phyloP scores from a whole-genome alignment of 2,113 vertebrate species.

The Chinchilla lanigera region DNA sequence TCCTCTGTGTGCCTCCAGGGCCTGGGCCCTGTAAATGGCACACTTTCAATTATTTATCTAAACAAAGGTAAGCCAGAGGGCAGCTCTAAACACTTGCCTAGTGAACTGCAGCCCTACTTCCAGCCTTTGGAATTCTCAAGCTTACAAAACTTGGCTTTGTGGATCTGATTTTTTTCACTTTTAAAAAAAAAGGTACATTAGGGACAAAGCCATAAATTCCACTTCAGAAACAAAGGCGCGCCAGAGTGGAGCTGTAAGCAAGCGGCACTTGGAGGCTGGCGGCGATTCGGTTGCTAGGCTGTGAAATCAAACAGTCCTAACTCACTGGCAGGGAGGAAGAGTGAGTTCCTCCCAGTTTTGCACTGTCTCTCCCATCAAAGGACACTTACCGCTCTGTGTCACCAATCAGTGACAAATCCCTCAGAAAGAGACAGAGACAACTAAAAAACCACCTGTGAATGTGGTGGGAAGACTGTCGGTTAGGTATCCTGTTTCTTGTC shows the following conservation, averaged over 20 bases:
- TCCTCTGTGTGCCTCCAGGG: slow-evolving; percentile 77
- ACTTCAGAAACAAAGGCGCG: slow-evolving; percentile 76
- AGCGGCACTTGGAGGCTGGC: neutral
- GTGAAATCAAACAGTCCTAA: slow-evolving; percentile 81
- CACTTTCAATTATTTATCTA: slow-evolving; percentile 85
- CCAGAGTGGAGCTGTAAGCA: slow-evolving; percentile 73
- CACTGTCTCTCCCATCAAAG: slow-evolving; percentile 75
- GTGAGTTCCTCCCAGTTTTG: slow-evolving; percentile 70
- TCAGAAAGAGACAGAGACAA: slow-evolving; percentile 66
- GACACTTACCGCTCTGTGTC: slow-evolving; percentile 67
- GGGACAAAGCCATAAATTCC: slow-evolving; percentile 85
- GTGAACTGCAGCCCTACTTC: slow-evolving; percentile 63
- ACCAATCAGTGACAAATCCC: slow-evolving; percentile 63
- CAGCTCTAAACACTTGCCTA: slow-evolving; percentile 75
- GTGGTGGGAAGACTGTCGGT: neutral
- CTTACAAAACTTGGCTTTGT: slow-evolving; percentile 83
- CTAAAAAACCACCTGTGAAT: rapidly evolving
- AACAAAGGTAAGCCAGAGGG: slow-evolving; percentile 88
- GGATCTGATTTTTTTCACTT: slow-evolving; percentile 80
- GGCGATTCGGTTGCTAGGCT: slow-evolving; percentile 73
- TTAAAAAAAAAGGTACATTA: slow-evolving; percentile 75
- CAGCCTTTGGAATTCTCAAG: slow-evolving; percentile 78
- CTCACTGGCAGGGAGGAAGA: slow-evolving; percentile 74
- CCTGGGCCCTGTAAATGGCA: slow-evolving; percentile 75
- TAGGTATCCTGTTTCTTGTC: neutral